Conservation (phyloP, 2,113 vertebrate species). For the Tyrannus savana region DNA sequence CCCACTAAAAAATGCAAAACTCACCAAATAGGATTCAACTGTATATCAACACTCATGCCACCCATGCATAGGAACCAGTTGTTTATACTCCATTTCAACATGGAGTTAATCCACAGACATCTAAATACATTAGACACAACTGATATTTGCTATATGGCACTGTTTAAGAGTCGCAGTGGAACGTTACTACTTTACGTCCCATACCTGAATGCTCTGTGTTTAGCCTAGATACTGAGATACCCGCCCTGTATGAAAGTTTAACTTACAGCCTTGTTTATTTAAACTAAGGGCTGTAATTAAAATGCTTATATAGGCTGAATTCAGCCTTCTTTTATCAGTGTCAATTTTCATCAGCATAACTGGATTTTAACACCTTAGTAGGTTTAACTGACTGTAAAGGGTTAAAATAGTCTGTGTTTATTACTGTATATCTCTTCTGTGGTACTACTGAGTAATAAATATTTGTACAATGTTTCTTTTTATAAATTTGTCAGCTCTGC, state of each 20-base stretch:
- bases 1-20: constrained; percentile 56
- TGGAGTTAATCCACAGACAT: constrained; percentile 23
- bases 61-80: neutral
- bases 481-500: neutral
- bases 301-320: neutral
- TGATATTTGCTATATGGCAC: neutral
- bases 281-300: neutral
- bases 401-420: neutral
- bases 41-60: neutral
- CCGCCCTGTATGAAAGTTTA: neutral
- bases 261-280: neutral
- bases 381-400: neutral
- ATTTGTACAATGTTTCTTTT: neutral
- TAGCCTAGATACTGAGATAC: neutral
- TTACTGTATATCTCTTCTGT: neutral
- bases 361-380: neutral
- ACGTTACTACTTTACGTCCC: neutral
- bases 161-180: constrained; percentile 1
- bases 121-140: constrained; percentile 42
- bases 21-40: constrained; percentile 3
- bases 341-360: neutral
- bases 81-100: neutral
- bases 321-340: neutral
- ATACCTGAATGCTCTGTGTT: neutral
- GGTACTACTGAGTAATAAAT: neutral